Evolutionary conservation across 2,888 invertebrate species (phyloP), one percentile per base, ranked within the genome.

Genomic region (Hydrotaea cyrtoneurina): DNA sequence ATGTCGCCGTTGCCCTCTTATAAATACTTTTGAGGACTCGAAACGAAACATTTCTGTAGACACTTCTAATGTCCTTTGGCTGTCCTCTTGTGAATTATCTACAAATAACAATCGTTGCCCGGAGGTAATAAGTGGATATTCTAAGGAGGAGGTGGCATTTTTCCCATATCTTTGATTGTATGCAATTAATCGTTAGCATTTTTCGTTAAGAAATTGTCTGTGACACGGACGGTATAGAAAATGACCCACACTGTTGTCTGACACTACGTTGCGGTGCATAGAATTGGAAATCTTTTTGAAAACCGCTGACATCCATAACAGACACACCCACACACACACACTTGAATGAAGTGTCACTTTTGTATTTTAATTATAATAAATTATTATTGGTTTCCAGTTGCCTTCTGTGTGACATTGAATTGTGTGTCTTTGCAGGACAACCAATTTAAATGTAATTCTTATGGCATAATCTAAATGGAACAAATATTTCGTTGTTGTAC

Each of bases 11-110:
- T 80, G 75, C 39, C 78, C 77, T n/a, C n/a, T 81, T 66, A n/a
- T 78, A 75, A 81, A 75, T 76, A 75, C 81, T 78, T 78, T 81
- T 78, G 39, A 59, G 23, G 39, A 75, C 26, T 31, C 62, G 39
- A 50, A 23, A 64, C 23, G 17, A 4, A 39, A 39, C 31, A 71
- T 81, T 31, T 57, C 81, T 64, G 82, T 17, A 36, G 79, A 73
- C 82, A 64, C 79, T 55, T 66, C 53, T 17, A 71, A 55, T 26
- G 62, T 55, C 77, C 31, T 50, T 74, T 74, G 59, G 69, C 46
- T 69, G 69, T 69, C 69, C 43, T 69, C 43, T 43, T 39, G 43
- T 15, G 21, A 23, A 11, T 69, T 46, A 69, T 69, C 69, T 21
- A 23, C 23, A 59, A 59, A 59, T 59, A 59, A 26, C 59, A 26